Conservation (phyloP, 2,113 vertebrate genomes). For the Tachysurus vachellii region DNA sequence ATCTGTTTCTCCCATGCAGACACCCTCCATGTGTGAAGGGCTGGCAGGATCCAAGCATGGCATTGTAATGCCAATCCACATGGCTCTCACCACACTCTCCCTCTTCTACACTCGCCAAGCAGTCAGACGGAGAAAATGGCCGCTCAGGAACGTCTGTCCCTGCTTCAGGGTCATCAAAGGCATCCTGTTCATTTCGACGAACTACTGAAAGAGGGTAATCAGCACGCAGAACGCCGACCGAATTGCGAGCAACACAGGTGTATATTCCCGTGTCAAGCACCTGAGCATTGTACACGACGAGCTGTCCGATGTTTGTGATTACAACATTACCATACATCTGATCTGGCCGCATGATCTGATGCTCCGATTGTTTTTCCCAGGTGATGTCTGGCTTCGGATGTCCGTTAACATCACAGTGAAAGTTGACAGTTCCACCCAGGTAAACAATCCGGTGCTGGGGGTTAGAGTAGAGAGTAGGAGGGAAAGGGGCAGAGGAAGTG, state of each 20-base stretch:
- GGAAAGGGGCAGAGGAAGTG: conserved; percentile 70
- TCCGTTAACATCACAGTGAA: conserved; percentile 90
- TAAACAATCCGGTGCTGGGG: conserved; percentile 86
- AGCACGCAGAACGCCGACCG: conserved; percentile 82
- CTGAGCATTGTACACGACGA: conserved; percentile 92
- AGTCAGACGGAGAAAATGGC: conserved; percentile 79
- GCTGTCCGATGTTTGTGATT: conserved; percentile 93
- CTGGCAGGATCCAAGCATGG: conserved; percentile 78
- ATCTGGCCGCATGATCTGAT: conserved; percentile 89
- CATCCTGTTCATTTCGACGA: conserved; percentile 66
- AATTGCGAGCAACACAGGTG: conserved; percentile 87
- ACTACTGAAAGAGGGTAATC: conserved; percentile 91
- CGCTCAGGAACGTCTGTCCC: conserved; percentile 59
- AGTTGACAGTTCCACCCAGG: conserved; percentile 86
- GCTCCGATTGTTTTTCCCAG: conserved; percentile 93
- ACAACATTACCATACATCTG: conserved; percentile 97
- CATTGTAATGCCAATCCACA: conserved; percentile 88
- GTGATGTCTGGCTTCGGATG: conserved; percentile 86
- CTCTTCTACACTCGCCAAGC: conserved; percentile 76
- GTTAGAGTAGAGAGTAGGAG: conserved; percentile 86
- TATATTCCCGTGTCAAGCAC: conserved; percentile 90
- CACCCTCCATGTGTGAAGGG: conserved; percentile 83
- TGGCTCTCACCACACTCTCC: conserved; percentile 76
- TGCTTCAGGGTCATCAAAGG: conserved; percentile 61
- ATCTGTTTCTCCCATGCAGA: conserved; percentile 80